These are phyloP conservation scores for Antennarius maculatus DNA, from an alignment of 2,797 vertebrate genomes.

Conservation along the genomic window DNA sequence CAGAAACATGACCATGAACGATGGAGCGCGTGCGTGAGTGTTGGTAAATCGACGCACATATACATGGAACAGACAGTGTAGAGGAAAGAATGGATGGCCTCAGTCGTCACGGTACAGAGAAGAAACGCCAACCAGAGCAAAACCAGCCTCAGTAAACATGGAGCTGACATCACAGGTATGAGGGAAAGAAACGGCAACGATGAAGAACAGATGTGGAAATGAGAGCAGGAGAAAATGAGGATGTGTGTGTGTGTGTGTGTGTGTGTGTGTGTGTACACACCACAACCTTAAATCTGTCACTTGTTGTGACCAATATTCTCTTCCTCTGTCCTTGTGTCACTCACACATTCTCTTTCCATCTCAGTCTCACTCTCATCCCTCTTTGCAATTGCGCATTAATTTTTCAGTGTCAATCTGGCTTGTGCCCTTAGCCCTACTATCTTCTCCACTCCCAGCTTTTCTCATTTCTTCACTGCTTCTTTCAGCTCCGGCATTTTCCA, in stretches of 20 bases:
- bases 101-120: neutral
- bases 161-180: slow-evolving; percentile 9
- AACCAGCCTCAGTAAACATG: no score
- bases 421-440: slow-evolving; percentile 70
- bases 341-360: slow-evolving; percentile 64
- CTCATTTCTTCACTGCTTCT: slow-evolving; percentile 52
- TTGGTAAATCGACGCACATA: slow-evolving; percentile 44
- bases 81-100: neutral
- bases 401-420: slow-evolving; percentile 85
- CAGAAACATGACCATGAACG: slow-evolving; percentile 74
- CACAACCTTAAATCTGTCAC: slow-evolving; percentile 78
- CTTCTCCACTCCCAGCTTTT: slow-evolving; percentile 51
- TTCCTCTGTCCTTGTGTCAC: slow-evolving; percentile 62
- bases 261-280: slow-evolving; percentile 29
- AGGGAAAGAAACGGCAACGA: slow-evolving; percentile 30
- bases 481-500: slow-evolving; percentile 53
- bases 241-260: slow-evolving; percentile 1
- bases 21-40: slow-evolving; percentile 27
- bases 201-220: slow-evolving; percentile 30
- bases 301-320: slow-evolving; percentile 60
- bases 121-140: no score
- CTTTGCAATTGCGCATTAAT: slow-evolving; percentile 80
- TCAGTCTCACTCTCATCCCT: slow-evolving; percentile 51
- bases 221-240: slow-evolving; percentile 36
- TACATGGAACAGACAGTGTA: slow-evolving; percentile 6